phyloP scores from a whole-genome alignment of 2,113 vertebrate genomes.

The Plecturocebus donacophilus region DNA sequence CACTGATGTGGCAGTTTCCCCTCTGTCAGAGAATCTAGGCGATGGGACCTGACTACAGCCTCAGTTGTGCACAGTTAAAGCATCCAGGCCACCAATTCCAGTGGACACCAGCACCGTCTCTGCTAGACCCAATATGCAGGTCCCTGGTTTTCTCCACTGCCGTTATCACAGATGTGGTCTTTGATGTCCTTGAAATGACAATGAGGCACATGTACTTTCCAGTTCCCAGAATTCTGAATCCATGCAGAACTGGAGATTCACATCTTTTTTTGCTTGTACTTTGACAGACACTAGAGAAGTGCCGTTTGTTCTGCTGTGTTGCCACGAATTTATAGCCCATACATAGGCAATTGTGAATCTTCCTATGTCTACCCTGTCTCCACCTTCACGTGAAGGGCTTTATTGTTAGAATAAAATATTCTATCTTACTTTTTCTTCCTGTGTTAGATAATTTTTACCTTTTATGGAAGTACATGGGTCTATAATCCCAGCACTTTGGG shows the following conservation, averaged over 20 bases:
- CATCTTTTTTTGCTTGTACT: not conserved
- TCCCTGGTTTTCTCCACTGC: accelerated
- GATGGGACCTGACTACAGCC: not conserved
- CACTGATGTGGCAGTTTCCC: not conserved
- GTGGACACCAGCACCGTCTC: not conserved
- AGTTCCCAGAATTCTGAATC: not conserved
- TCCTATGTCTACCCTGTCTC: not conserved
- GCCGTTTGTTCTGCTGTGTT: not conserved
- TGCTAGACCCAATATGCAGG: not conserved
- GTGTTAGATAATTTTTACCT: not conserved
- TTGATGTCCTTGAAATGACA: not conserved
- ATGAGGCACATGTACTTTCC: not conserved
- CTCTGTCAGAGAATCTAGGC: no score
- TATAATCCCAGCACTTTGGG: no score
- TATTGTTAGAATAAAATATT: not conserved
- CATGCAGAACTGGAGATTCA: not conserved
- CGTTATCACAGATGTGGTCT: not conserved
- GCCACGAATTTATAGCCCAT: not conserved
- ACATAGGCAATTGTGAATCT: not conserved
- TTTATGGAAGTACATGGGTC: not conserved
- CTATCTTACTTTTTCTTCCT: not conserved
- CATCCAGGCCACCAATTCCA: not conserved
- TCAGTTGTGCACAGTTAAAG: not conserved
- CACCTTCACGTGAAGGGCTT: not conserved
- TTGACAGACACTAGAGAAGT: not conserved